phyloP scores from a whole-genome alignment of 30 jellyfish, hydroid and myxozoan genomes.

The Hydractinia echinata region DNA sequence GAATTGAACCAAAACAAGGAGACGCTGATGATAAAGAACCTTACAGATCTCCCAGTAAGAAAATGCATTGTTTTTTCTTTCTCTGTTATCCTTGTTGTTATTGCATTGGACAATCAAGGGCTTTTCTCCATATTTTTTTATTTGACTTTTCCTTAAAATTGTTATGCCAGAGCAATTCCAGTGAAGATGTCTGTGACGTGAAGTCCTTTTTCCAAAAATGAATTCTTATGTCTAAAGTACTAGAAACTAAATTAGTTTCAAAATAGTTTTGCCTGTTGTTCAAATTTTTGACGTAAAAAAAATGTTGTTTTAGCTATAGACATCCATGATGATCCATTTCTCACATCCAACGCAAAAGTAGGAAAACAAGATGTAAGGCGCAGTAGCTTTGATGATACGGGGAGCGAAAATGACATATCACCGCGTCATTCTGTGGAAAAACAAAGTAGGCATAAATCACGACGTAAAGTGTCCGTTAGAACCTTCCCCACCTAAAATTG shows the following conservation, averaged over 20 bases:
- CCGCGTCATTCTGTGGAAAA: slow-evolving; percentile 45
- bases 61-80: not conserved
- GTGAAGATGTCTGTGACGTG: too few relatives aligned
- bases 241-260: too few relatives aligned
- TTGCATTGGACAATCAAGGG: not conserved
- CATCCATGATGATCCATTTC: slow-evolving; percentile 41
- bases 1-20: slow-evolving; percentile 14
- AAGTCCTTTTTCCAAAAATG: too few relatives aligned
- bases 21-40: not conserved
- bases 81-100: not conserved
- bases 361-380: slow-evolving; percentile 41
- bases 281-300: too few relatives aligned
- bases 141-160: too few relatives aligned
- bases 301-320: too few relatives aligned
- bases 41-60: not conserved
- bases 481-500: not conserved
- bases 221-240: too few relatives aligned
- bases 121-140: too few relatives aligned
- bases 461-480: slow-evolving; percentile 18
- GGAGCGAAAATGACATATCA: slow-evolving; percentile 58
- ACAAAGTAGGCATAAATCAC: slow-evolving; percentile 41
- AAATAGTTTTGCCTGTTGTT: too few relatives aligned
- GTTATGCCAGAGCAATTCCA: too few relatives aligned
- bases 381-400: slow-evolving; percentile 45
- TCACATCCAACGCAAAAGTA: slow-evolving; percentile 62